Base-by-base conservation (phyloP, 2,113 vertebrate species). In the Mesitornis unicolor region DNA sequence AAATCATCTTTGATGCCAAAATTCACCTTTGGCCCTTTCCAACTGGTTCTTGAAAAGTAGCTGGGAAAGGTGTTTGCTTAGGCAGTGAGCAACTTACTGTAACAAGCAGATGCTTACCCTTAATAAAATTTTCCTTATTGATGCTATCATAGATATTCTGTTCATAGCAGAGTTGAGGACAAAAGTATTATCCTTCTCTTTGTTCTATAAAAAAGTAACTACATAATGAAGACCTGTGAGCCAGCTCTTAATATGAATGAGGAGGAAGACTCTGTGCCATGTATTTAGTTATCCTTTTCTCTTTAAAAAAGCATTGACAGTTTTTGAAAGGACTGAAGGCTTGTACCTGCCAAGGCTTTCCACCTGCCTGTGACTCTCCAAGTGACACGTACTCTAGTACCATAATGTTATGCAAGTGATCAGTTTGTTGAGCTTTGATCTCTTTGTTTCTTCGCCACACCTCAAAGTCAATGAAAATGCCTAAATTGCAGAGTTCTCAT, bases 1-100 rank as follows among this genome's bases (percentile, higher is more conserved):
- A 98, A 97, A 96, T 97, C 94, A 93, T 75, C 13, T 28, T 28
- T 93, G 63, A 96, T 75, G 95, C 87, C 73, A 51, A 75, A 94
- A 93, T 93, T 96, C 87, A 96, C 91, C 95, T 96, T 97, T 97
- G 85, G 73, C 59, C 90, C 70, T 90, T 90, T 86, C 64, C 54
- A 60, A 60, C 45, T 88, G 59, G 45, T 31, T 87, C 38, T 50
- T 45, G 40, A 82, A 70, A 85, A 82, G 40, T n/a, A 59, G 16
- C 48, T 89, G 40, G 73, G 65, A 93, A 75, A 84, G 13, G 56
- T 67, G 53, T 69, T 96, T 93, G 35, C 40, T 88, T 79, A 92
- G 81, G 33, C 54, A 85, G 42, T 21, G 56, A 90, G 64, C 8
- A 92, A 29, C 68, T 65, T 79, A 25, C 67, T 38, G 19, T 56